Base-by-base conservation (phyloP, 2,888 invertebrate species). In the Hirtodrosophila trivittata region DNA sequence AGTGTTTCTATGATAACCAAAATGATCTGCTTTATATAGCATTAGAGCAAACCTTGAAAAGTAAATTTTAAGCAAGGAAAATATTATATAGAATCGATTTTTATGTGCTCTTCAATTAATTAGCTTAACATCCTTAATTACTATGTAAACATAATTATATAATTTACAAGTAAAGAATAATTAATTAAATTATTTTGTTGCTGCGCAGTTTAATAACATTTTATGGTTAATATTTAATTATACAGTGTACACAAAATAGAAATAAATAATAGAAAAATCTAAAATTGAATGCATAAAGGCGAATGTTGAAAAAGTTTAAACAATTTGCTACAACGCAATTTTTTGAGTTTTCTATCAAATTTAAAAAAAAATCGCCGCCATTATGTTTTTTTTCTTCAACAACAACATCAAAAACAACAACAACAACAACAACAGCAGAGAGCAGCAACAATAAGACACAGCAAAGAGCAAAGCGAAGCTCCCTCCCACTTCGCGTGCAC, bases 321-420 rank as follows among this genome's bases (percentile, higher is more conserved):
- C 72, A 85, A 87, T 85, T 82, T 84, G 59, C 69, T 85, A 82
- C 87, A 85, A 86, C 87, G 86, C 87, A 82, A 65, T 80, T 80
- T 86, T 69, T 69, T 68, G 46, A 66, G 62, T 77, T 80, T 84
- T 77, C 78, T 74, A 77, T 84, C 62, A 75, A 76, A 77, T 78
- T 56, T 80, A 63, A 68, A 3, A 68, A 3, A 59, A 74, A 72
- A 75, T 73, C 63, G 85, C 83, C 82, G 82, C 82, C 82, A 82
- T 82, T 86, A 75, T 82, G 87, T 84, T 81, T 81, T 83, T 77
- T 66, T 55, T 55, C 13, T 38, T 47, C 43, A 52, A 41, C 26
- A 56, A 18, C 21, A 57, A 50, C 37, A 68, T 21, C n/a, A n/a
- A n/a, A n/a, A n/a, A n/a, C n/a, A n/a, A n/a, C n/a, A n/a, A n/a